These are phyloP conservation scores for Corythoichthys intestinalis DNA, from an alignment of 2,113 vertebrate genomes.

Conservation along the genomic window DNA sequence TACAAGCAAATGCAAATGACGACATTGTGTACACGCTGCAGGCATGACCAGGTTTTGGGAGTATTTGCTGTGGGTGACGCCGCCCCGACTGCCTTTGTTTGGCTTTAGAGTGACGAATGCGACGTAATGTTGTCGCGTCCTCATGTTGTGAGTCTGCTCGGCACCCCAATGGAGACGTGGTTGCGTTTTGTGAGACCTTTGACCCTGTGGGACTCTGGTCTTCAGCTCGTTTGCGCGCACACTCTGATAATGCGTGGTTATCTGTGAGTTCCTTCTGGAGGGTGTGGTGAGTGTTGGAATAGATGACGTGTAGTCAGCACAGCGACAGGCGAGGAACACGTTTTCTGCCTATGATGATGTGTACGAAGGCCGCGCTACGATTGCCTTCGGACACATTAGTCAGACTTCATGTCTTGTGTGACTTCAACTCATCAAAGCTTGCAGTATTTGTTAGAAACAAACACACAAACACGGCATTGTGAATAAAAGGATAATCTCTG, in stretches of 20 bases:
- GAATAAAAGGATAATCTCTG: too few relatives aligned
- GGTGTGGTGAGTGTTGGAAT: slow-evolving; percentile 35
- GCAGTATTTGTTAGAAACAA: background rate
- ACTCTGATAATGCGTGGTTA: slow-evolving; percentile 46
- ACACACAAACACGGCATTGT: too few relatives aligned
- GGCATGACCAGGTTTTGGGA: slow-evolving; percentile 4
- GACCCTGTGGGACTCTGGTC: slow-evolving; percentile 16
- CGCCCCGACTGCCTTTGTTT: slow-evolving; percentile 40
- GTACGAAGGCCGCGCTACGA: background rate
- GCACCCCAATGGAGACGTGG: background rate
- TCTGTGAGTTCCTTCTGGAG: slow-evolving; percentile 26
- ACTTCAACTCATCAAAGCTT: background rate
- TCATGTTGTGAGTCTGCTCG: background rate
- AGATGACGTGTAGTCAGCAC: slow-evolving; percentile 5
- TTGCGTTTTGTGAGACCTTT: slow-evolving; percentile 48
- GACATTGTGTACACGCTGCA: slow-evolving; percentile 11
- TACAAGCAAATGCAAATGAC: slow-evolving; percentile 11
- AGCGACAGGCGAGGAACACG: slow-evolving; percentile 6
- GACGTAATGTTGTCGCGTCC: slow-evolving; percentile 1
- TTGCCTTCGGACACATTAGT: background rate
- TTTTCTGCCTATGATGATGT: slow-evolving; percentile 15
- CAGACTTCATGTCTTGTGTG: background rate
- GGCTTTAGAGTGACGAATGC: slow-evolving; percentile 27
- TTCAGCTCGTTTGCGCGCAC: slow-evolving; percentile 19
- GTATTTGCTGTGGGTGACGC: slow-evolving; percentile 54